These are phyloP conservation scores for Chydorus sphaericus DNA, from an alignment of 2,888 invertebrate genomes.

Conservation along the genomic window DNA sequence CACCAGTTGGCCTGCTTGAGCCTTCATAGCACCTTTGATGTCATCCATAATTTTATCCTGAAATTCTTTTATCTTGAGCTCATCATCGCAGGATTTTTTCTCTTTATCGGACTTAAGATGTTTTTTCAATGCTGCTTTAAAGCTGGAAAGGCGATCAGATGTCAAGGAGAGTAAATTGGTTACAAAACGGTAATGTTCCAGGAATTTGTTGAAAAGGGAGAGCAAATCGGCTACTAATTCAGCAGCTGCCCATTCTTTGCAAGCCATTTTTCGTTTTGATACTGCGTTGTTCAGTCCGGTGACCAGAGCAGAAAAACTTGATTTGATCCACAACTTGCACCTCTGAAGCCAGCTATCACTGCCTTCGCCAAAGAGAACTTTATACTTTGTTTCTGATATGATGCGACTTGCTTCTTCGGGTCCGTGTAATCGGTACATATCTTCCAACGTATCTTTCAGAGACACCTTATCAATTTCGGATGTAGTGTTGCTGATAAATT, in stretches of 20 bases:
- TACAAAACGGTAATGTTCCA: neutral
- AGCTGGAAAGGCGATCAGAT: neutral
- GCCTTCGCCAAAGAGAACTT: too few relatives aligned
- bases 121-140: neutral
- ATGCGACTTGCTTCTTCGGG: neutral
- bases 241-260: neutral
- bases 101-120: too few relatives aligned
- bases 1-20: neutral
- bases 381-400: neutral
- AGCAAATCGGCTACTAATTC: neutral
- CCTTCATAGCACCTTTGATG: neutral
- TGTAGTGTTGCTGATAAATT: too few relatives aligned
- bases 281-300: neutral
- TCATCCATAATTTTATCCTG: neutral
- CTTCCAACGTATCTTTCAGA: neutral
- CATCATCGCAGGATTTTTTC: too few relatives aligned
- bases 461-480: too few relatives aligned
- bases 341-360: neutral
- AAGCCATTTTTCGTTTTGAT: neutral
- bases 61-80: neutral
- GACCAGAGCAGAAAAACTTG: neutral
- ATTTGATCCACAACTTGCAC: neutral
- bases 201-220: neutral
- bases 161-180: neutral
- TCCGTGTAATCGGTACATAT: neutral